phyloP scores from a whole-genome alignment of 2,888 invertebrate species.

The Sphaerophoria taeniata region DNA sequence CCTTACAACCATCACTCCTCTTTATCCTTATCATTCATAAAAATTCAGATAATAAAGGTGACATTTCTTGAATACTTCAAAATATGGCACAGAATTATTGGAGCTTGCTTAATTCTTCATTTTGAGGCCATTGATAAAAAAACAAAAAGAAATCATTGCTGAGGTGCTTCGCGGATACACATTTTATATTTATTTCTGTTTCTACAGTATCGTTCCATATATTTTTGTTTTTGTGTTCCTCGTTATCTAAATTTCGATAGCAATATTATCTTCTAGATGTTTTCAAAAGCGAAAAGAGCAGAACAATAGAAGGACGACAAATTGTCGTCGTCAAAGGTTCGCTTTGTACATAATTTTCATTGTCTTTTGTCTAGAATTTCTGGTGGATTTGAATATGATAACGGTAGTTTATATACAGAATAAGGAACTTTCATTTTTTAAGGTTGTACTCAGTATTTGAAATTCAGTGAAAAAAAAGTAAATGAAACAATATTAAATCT shows the following conservation, averaged over 20 bases:
- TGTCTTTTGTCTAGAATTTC: slow-evolving; percentile 26
- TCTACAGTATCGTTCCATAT: neutral
- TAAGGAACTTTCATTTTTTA: slow-evolving; percentile 12
- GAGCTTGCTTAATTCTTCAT: slow-evolving; percentile 7
- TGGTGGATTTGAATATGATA: slow-evolving; percentile 26
- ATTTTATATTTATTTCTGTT: neutral
- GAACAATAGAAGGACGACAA: slow-evolving; percentile 45
- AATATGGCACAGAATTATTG: slow-evolving; percentile 29
- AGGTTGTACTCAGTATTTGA: neutral
- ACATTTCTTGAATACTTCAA: slow-evolving; percentile 30
- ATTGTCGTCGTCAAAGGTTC: slow-evolving; percentile 47
- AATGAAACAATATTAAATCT: slow-evolving; percentile 19
- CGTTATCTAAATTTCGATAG: slow-evolving; percentile 33
- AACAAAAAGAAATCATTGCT: slow-evolving; percentile 20
- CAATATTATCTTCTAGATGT: neutral
- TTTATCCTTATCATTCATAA: neutral
- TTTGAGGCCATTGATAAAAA: slow-evolving; percentile 1
- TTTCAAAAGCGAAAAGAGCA: slow-evolving; percentile 42
- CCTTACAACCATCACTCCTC: neutral
- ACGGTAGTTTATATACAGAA: neutral
- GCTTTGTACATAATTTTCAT: slow-evolving; percentile 21
- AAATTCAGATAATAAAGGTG: slow-evolving; percentile 6
- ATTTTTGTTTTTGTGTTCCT: neutral
- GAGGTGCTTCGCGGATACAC: slow-evolving; percentile 34
- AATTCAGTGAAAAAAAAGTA: neutral